Conservation (phyloP, 2,888 invertebrate genomes). For the Rhorus exstirpatorius region DNA sequence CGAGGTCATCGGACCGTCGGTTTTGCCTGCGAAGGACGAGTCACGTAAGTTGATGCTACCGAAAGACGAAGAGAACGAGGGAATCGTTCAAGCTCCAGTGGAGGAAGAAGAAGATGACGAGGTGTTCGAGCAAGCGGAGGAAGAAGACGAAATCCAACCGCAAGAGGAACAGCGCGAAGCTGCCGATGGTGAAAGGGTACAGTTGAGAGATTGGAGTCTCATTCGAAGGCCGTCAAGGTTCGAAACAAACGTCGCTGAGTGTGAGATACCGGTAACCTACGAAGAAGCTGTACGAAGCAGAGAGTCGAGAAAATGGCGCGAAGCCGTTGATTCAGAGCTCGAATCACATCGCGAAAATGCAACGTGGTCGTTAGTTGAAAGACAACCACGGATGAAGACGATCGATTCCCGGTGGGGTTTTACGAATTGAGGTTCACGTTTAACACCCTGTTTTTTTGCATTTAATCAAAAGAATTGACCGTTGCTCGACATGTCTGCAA, state of each 20-base stretch:
- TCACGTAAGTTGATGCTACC: not conserved
- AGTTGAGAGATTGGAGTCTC: constrained; percentile 9
- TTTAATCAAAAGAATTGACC: too few species aligned
- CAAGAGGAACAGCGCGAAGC: not conserved
- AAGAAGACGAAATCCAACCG: not conserved
- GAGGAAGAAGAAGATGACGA: constrained; percentile 14
- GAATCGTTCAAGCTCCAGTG: constrained; percentile 8
- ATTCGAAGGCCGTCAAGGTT: constrained; percentile 50
- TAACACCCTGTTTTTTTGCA: too few species aligned
- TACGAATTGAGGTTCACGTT: too few species aligned
- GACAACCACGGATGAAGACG: constrained; percentile 1
- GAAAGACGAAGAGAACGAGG: not conserved
- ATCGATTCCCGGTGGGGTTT: constrained; percentile 72
- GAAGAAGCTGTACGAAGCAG: constrained; percentile 47
- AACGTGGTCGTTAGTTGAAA: constrained; percentile 65
- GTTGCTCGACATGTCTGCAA: too few species aligned
- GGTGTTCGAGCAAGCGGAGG: not conserved
- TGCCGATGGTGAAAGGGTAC: not conserved
- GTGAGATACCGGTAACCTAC: constrained; percentile 35
- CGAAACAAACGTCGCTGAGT: constrained; percentile 56
- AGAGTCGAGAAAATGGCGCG: constrained; percentile 52
- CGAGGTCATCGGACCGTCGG: constrained; percentile 3
- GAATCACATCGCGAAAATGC: constrained; percentile 56
- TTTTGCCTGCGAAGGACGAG: not conserved
- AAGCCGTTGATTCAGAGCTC: constrained; percentile 62